Conservation (phyloP, 2,888 invertebrate species). For the Lochmaea capreae region DNA sequence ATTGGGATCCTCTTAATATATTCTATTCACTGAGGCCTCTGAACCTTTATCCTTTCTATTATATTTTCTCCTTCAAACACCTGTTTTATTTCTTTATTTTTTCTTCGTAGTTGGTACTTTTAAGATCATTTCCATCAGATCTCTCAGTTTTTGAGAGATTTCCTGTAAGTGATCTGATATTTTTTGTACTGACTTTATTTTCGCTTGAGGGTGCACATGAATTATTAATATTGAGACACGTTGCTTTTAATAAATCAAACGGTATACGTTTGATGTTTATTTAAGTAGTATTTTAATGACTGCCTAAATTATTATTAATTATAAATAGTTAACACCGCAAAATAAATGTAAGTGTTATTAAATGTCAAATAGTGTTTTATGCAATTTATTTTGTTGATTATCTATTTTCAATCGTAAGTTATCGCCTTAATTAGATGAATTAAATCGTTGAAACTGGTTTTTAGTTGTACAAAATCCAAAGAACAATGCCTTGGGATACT, state of each 20-base stretch:
- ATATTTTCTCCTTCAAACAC: no score
- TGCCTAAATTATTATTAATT: slow-evolving; percentile 3
- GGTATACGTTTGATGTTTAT: background rate
- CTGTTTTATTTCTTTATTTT: no score
- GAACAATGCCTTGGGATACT: background rate
- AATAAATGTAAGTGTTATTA: background rate
- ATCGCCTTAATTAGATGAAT: slow-evolving; percentile 7
- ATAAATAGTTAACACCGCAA: background rate
- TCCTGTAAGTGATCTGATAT: background rate
- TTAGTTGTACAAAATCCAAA: background rate
- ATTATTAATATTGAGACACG: background rate
- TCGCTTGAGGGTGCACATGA: background rate
- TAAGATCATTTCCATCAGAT: no score
- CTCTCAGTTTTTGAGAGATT: no score
- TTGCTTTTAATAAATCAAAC: background rate
- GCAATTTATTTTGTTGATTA: slow-evolving; percentile 7
- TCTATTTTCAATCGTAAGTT: background rate
- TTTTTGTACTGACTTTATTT: background rate
- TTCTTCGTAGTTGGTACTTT: no score
- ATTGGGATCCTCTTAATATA: no score
- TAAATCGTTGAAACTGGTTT: slow-evolving; percentile 8
- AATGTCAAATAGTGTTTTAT: slow-evolving; percentile 16
- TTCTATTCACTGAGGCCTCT: no score
- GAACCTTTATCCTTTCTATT: no score
- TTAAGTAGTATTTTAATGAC: background rate